Evolutionary conservation across 2,888 invertebrate genomes (phyloP).

Genomic region (Lacanobia wlatinum): DNA sequence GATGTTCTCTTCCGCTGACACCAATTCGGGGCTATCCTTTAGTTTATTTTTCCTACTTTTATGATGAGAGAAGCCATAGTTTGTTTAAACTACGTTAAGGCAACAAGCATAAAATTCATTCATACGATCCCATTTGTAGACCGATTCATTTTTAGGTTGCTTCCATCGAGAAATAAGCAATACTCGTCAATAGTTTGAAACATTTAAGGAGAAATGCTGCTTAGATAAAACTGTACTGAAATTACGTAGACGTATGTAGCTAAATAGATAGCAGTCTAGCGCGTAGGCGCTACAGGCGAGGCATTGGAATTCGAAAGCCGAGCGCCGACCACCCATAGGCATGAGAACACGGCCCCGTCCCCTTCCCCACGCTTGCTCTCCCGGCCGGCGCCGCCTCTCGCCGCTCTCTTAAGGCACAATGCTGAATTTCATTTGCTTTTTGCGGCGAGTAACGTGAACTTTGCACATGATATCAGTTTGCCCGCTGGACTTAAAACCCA

Average conservation of each 20-base stretch:
- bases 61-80: conserved; percentile 81
- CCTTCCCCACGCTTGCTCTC: conserved; percentile 87
- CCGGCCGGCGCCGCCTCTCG: conserved; percentile 87
- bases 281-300: conserved; percentile 89
- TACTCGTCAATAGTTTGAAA: conserved; percentile 17
- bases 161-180: conserved; percentile 5
- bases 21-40: conserved; percentile 86
- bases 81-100: conserved; percentile 74
- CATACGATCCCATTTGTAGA: conserved; percentile 68
- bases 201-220: conserved; percentile 46
- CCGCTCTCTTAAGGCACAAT: conserved; percentile 86
- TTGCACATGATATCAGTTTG: conserved; percentile 69
- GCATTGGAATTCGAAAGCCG: conserved; percentile 90
- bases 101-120: conserved; percentile 79
- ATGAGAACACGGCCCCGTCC: conserved; percentile 88
- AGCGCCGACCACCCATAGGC: conserved; percentile 90
- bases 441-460: conserved; percentile 76
- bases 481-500: conserved; percentile 53
- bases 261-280: conserved; percentile 79
- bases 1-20: conserved; percentile 88
- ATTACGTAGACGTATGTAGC: conserved; percentile 67
- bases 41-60: conserved; percentile 86
- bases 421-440: conserved; percentile 89
- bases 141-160: conserved; percentile 25
- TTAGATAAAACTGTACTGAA: conserved; percentile 54